Conservation (phyloP, 2,113 vertebrate genomes). For the Cololabis saira region DNA sequence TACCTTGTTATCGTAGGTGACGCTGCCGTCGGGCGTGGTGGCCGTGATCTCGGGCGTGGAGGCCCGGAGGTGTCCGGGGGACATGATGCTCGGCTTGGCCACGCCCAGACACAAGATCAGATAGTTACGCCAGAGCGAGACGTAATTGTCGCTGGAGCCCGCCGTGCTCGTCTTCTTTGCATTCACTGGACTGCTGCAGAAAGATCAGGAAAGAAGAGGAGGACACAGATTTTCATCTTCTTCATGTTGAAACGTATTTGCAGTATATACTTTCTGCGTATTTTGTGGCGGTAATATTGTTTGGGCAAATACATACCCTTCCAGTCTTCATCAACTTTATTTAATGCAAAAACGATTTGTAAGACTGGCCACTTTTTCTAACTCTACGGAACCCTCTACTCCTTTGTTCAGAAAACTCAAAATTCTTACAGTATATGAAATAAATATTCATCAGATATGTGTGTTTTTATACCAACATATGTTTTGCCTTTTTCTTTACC, state of each 20-base stretch:
- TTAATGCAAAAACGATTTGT: no score
- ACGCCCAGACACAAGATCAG: conserved; percentile 97
- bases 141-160: conserved; percentile 89
- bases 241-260: no score
- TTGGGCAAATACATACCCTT: no score
- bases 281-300: no score
- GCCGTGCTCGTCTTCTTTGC: conserved; percentile 96
- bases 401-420: no score
- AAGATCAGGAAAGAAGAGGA: not conserved
- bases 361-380: no score
- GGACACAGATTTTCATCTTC: not conserved
- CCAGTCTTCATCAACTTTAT: no score
- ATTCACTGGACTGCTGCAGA: conserved; percentile 91
- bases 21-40: conserved; percentile 94
- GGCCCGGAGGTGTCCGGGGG: conserved; percentile 93
- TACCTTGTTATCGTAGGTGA: conserved; percentile 98
- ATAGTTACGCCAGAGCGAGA: conserved; percentile 98
- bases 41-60: conserved; percentile 97
- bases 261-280: not conserved
- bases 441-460: no score
- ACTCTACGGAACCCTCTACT: no score
- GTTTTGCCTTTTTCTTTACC: no score
- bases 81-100: conserved; percentile 98
- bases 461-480: no score
- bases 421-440: no score